Conservation (phyloP, 2,888 invertebrate genomes). For the Apodemia mormo region DNA sequence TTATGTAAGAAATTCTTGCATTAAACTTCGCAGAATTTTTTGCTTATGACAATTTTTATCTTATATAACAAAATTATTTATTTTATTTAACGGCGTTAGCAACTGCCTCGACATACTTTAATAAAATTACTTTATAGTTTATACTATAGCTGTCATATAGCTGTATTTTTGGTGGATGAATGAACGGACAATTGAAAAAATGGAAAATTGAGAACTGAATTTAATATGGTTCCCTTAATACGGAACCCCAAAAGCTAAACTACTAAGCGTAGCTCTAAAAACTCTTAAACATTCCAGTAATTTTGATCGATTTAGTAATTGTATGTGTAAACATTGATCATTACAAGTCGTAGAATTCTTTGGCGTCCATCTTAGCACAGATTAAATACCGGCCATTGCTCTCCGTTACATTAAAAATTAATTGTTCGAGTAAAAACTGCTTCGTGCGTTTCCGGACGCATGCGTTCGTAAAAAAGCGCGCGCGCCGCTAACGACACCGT, state of each 20-base stretch:
- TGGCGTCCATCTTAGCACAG: conserved; percentile 26
- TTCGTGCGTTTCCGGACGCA: conserved; percentile 51
- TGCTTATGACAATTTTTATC: too few relatives aligned
- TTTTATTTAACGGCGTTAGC: too few relatives aligned
- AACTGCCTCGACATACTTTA: too few relatives aligned
- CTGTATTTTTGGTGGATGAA: too few relatives aligned
- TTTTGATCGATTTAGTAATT: conserved; percentile 18
- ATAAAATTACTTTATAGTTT: too few relatives aligned
- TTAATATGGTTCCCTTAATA: background rate
- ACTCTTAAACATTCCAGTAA: conserved; percentile 12
- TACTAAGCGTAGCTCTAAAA: conserved; percentile 2
- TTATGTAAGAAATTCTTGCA: too few relatives aligned
- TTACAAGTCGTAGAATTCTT: conserved; percentile 20
- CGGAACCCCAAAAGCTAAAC: background rate
- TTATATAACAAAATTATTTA: too few relatives aligned
- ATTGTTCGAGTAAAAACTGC: conserved; percentile 34
- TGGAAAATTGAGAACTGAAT: too few relatives aligned
- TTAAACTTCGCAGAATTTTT: too few relatives aligned
- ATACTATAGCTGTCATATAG: too few relatives aligned
- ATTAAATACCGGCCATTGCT: conserved; percentile 37
- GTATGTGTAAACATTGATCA: conserved; percentile 17
- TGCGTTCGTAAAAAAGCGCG: conserved; percentile 41
- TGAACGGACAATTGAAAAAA: too few relatives aligned
- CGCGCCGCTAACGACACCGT: conserved; percentile 44
- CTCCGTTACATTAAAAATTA: conserved; percentile 43